Percentiles rank a stretch among this genome's conserved stretches.
phyloP scores from a whole-genome alignment of 2,888 invertebrate genomes.

The Mechanitis messenoides region DNA sequence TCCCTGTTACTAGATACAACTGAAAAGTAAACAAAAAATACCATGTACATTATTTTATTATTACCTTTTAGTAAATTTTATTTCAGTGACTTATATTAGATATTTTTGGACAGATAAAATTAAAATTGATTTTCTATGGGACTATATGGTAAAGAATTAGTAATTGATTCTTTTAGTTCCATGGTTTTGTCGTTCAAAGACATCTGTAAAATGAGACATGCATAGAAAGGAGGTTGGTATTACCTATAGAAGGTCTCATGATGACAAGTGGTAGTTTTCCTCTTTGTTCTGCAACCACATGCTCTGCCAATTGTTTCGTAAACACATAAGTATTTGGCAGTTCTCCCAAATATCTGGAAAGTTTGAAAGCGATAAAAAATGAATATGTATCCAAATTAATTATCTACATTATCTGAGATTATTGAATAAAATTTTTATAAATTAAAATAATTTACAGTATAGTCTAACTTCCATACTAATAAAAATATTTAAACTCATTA shows the following conservation, averaged over 20 bases:
- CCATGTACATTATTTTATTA: not conserved
- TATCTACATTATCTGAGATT: no score
- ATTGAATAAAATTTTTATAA: no score
- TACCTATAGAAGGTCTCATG: constrained; percentile 92
- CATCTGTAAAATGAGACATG: no score
- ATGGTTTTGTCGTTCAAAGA: not conserved
- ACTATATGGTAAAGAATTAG: no score
- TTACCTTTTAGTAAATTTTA: not conserved
- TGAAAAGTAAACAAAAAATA: not conserved
- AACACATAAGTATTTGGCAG: constrained; percentile 95
- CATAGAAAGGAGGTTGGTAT: no score
- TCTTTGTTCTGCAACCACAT: constrained; percentile 81
- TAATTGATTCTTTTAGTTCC: not conserved
- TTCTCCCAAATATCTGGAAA: constrained; percentile 74
- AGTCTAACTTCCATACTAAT: no score
- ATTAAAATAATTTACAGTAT: no score
- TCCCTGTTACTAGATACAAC: not conserved
- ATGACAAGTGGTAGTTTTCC: constrained; percentile 84
- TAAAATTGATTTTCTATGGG: no score
- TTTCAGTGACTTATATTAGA: not conserved
- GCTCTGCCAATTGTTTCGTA: constrained; percentile 91
- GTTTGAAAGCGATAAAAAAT: not conserved
- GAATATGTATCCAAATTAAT: no score
- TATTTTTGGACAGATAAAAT: no score
- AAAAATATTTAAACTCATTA: no score